Evolutionary conservation across 2,888 invertebrate species (phyloP), one percentile per base, ranked within the genome.

Genomic region (Harmothoe impar): DNA sequence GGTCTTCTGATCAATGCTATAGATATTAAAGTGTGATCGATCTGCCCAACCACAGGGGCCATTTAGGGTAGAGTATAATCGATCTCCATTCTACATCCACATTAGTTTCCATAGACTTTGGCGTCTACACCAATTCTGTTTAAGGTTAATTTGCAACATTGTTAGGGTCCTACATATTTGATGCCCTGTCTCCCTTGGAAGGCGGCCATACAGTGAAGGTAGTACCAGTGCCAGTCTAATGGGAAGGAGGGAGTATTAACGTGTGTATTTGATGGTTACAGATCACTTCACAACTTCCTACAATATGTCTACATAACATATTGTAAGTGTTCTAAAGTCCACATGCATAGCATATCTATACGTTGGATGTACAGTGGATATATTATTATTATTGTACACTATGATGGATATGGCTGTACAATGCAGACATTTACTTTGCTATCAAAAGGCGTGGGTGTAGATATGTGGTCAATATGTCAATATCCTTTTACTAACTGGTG

Each of bases 1-100:
- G 25, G 72, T 15, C 72, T 15, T 29, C 31, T 72, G 72, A 72
- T 72, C 72, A 72, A 29, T 29, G 29, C 72, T 72, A 29, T 72
- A 72, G 72, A 29, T 72, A 72, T 72, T 72, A 72, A 72, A 72
- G 25, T 72, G 72, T 29, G 72, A 72, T 72, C 72, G 72, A 72
- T 72, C 72, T 72, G 1, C 25, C 72, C 25, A 72, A 72, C 72
- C 72, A 29, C 72, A 72, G 25, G 43, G 43, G 25, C 72, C 29
- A 72, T 72, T 72, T 72, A 72, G 72, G 15, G 72, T 29, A 72
- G 29, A 62, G 72, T 25, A 72, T 25, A 72, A 29, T 72, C 72
- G 72, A 72, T 72, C 72, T 72, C 72, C 0, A 72, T 72, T 72
- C 15, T 72, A 29, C 72, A n/a, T 72, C 17, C 72, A 29, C 17